Percentiles rank a stretch among this genome's conserved stretches.
These are phyloP conservation scores for Hyles euphorbiae DNA, from an alignment of 1,140 invertebrate genomes.

Conservation along the genomic window DNA sequence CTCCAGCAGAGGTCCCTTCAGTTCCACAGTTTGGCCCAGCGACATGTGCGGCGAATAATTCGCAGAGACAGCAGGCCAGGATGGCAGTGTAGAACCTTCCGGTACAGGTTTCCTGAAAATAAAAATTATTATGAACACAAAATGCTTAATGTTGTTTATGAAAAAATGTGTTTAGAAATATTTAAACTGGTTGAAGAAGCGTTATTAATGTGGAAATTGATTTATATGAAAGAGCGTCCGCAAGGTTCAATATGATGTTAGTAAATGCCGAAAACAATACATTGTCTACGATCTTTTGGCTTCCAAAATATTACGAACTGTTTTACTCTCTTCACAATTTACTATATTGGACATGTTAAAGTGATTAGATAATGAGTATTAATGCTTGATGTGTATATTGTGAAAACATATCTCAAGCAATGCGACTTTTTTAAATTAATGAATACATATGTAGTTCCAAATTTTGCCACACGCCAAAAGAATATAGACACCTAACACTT, in stretches of 20 bases:
- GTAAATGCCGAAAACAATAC: too few relatives aligned
- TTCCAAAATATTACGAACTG: too few relatives aligned
- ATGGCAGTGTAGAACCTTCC: conserved; percentile 13
- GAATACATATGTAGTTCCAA: too few relatives aligned
- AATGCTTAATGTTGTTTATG: neutral
- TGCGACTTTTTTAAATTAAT: too few relatives aligned
- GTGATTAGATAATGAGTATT: too few relatives aligned
- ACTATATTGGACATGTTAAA: too few relatives aligned
- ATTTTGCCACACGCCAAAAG: too few relatives aligned
- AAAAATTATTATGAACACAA: neutral
- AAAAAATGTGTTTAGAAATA: neutral
- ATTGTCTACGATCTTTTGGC: too few relatives aligned
- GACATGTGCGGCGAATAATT: conserved; percentile 15
- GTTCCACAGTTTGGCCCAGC: conserved; percentile 10
- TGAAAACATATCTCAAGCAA: too few relatives aligned
- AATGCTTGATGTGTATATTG: too few relatives aligned
- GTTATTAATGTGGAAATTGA: neutral
- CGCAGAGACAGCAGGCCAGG: conserved; percentile 13
- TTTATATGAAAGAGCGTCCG: neutral
- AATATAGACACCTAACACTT: too few relatives aligned
- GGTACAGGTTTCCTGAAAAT: conserved; percentile 14
- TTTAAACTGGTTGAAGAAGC: neutral
- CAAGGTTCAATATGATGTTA: neutral
- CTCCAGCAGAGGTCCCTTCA: conserved; percentile 11
- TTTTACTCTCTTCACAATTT: too few relatives aligned